Conservation (phyloP, 1,140 invertebrate genomes). For the Drosophila parabipectinata region DNA sequence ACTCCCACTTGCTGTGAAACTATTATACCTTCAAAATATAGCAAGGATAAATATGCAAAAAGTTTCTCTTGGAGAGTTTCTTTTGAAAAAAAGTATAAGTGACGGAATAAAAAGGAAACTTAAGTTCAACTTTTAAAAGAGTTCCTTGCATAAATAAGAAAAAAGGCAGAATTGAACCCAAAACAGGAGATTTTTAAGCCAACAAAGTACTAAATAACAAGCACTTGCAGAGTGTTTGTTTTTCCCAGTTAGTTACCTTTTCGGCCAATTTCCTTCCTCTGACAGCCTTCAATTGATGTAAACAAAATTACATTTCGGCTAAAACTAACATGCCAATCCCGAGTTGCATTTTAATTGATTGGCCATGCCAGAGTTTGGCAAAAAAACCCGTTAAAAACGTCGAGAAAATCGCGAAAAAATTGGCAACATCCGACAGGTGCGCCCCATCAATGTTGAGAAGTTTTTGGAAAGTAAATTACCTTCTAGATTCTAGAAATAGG, state of each 20-base stretch:
- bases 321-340: constrained; percentile 34
- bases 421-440: constrained; percentile 19
- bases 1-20: neutral
- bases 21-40: constrained; percentile 33
- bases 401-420: constrained; percentile 44
- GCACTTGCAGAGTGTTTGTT: neutral
- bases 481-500: neutral
- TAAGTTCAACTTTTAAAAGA: constrained; percentile 4
- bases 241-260: neutral
- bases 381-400: constrained; percentile 53
- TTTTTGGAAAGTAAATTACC: neutral
- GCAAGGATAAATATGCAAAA: constrained; percentile 34
- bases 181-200: neutral
- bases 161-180: neutral
- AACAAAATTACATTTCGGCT: constrained; percentile 10
- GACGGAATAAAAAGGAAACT: neutral
- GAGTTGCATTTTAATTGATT: constrained; percentile 65
- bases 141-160: neutral
- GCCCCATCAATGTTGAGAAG: neutral
- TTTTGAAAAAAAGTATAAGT: neutral
- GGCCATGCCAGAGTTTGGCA: constrained; percentile 10
- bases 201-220: constrained; percentile 1
- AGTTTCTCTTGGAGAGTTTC: constrained; percentile 21
- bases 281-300: constrained; percentile 42
- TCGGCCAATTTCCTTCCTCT: constrained; percentile 15